Conservation (phyloP, 2,888 invertebrate species). For the Phyllotreta striolata region DNA sequence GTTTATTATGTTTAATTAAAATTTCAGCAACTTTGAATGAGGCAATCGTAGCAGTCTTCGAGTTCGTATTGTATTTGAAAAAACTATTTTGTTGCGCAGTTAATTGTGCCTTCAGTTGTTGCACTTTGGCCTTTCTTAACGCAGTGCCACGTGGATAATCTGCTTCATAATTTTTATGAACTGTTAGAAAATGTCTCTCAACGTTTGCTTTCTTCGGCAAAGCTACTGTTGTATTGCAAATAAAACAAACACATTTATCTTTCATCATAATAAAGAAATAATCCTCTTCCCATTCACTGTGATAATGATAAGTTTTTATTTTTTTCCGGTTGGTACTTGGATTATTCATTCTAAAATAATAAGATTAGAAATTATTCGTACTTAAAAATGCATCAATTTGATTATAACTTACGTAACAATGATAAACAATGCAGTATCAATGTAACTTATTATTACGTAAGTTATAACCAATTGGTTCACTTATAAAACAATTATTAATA, state of each 20-base stretch:
- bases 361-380: neutral
- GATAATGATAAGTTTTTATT: conserved; percentile 7
- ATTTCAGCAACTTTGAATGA: conserved; percentile 15
- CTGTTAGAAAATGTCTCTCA: conserved; percentile 13
- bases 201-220: conserved; percentile 13
- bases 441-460: no score
- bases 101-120: conserved; percentile 13
- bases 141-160: conserved; percentile 8
- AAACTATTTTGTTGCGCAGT: conserved; percentile 16
- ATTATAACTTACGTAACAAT: no score
- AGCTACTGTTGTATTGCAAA: conserved; percentile 1
- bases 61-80: conserved; percentile 13
- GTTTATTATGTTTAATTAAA: conserved; percentile 16
- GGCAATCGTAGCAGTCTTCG: conserved; percentile 19
- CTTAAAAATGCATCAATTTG: neutral
- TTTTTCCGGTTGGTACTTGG: no score
- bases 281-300: conserved; percentile 13
- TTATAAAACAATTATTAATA: no score
- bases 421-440: no score
- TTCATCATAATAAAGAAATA: conserved; percentile 10
- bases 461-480: no score
- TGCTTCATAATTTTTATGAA: neutral
- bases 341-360: conserved; percentile 10
- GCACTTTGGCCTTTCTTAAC: conserved; percentile 3
- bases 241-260: conserved; percentile 9